Evolutionary conservation across 2,113 vertebrate genomes (phyloP), one percentile per base, ranked within the genome.

Genomic region (Lepus europaeus): DNA sequence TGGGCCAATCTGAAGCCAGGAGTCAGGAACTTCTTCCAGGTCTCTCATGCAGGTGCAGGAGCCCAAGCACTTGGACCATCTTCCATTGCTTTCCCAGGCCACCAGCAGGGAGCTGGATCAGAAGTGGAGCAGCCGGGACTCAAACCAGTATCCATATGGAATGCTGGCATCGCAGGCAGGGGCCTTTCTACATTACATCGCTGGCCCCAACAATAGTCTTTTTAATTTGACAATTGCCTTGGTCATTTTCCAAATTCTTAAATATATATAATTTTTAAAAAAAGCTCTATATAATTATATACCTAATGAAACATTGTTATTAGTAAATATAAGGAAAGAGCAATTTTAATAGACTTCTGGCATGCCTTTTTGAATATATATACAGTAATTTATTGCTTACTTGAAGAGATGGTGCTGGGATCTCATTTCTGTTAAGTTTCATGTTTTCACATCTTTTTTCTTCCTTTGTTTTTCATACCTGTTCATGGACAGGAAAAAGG

Each of bases 231-330:
- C 64, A 76, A 36, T 92, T 70, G 36, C 33, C 4, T 82, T 89
- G 76, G 39, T 33, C 59, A 10, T 49, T 3, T n/a, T 70, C 64
- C 76, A 59, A 53, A 63, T 39, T 76, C 14, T 70, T 78, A 66
- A 5, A 53, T 3, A 3, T 14, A 64, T 80, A 53, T 39, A 45
- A 20, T 8, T 31, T 64, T 31, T 81, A 8, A 29, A 36, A 83
- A 66, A 66, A 80, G 25, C 39, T 16, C 0, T 17, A n/a, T 93
- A 69, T 39, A 29, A 66, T 49, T 53, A 77, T 61, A 83, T 77
- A 87, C 70, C 69, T 88, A 64, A 95, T 53, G 63, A 91, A 73
- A 80, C 82, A 79, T 83, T 68, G 9, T 74, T 56, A 92, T 89
- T 92, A 69, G 93, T 77, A 87, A 95, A 80, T 73, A 17, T 63